Conservation (phyloP, 1,140 invertebrate genomes). For the Aphelinus atriplicis region DNA sequence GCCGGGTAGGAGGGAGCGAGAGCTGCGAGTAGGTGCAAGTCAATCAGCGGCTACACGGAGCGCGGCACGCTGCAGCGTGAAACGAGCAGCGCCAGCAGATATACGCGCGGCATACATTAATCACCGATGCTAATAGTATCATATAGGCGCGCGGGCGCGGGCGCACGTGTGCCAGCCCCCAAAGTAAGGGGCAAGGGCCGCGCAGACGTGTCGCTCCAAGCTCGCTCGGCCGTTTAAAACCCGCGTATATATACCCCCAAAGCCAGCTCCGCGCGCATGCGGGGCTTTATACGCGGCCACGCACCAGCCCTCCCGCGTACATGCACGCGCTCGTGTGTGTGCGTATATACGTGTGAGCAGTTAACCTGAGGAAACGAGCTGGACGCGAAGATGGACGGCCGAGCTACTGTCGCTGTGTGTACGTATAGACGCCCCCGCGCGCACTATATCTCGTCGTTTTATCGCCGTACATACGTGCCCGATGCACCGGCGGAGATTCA, state of each 20-base stretch:
- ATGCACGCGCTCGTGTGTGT: slow-evolving; percentile 2
- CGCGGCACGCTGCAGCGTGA: slow-evolving; percentile 49
- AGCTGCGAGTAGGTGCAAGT: slow-evolving; percentile 39
- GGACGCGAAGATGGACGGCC: no score
- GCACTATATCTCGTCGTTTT: no score
- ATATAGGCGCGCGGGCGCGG: slow-evolving; percentile 47
- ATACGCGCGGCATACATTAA: slow-evolving; percentile 61
- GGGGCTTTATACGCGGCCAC: not conserved
- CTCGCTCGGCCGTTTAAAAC: slow-evolving; percentile 38
- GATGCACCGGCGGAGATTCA: no score
- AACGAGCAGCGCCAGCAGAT: slow-evolving; percentile 47
- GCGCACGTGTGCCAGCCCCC: slow-evolving; percentile 43
- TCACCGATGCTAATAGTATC: slow-evolving; percentile 66
- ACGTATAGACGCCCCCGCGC: no score
- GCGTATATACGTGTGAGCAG: slow-evolving; percentile 2
- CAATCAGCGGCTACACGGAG: slow-evolving; percentile 58
- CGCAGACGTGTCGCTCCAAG: not conserved
- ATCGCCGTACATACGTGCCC: no score
- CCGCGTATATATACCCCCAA: slow-evolving; percentile 12
- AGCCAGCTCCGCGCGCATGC: slow-evolving; percentile 9
- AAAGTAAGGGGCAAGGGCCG: slow-evolving; percentile 34
- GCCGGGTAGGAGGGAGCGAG: not conserved
- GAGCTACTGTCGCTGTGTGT: no score
- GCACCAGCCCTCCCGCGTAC: not conserved
- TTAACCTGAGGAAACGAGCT: slow-evolving; percentile 7